Evolutionary conservation across 2,797 vertebrate species (phyloP), one percentile per base, ranked within the genome.

Genomic region (Myotis vivesi): DNA sequence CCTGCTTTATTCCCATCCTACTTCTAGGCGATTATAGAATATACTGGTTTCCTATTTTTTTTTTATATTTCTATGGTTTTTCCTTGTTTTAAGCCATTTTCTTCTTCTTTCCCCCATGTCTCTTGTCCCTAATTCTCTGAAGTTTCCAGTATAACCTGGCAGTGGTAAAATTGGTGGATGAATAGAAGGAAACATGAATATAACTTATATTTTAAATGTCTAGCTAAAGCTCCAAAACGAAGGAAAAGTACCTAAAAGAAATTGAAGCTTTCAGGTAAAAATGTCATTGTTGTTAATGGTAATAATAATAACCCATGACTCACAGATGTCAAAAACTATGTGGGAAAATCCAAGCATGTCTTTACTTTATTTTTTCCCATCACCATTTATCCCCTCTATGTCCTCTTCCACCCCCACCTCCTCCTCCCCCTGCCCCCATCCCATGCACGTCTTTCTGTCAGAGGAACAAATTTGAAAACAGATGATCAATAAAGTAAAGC

Each of bases 181-280:
- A 85, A 69, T 2, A 59, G 72, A 55, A 90, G 30, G 19, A 71
- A 92, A 80, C 49, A 44, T 73, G 33, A 72, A 83, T 53, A 36
- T 36, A 89, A 53, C 30, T 92, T 89, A 62, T 20, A 33, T 73
- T 86, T 59, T 57, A 87, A 91, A 72, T 84, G 30, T 51, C 72
- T 19, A 91, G 6, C 28, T 19, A 17, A 72, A 83, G 10, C 38
- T 92, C 38, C 25, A 33, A 91, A 89, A 83, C 62, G 53, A 73
- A 77, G 19, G 41, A 93, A n/a, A 92, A 89, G 77, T 30, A 62
- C 5, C 33, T 41, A 79, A 73, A 83, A 87, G 28, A 94, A 79
- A 87, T 41, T 6, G 55, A 89, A 16, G 16, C 16, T 94, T 93
- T 91, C 20, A 23, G 55, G 19, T 55, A 62, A 41, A 87, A 33